Base-by-base conservation (phyloP, 2,113 vertebrate genomes). In the Thalassoma bifasciatum region DNA sequence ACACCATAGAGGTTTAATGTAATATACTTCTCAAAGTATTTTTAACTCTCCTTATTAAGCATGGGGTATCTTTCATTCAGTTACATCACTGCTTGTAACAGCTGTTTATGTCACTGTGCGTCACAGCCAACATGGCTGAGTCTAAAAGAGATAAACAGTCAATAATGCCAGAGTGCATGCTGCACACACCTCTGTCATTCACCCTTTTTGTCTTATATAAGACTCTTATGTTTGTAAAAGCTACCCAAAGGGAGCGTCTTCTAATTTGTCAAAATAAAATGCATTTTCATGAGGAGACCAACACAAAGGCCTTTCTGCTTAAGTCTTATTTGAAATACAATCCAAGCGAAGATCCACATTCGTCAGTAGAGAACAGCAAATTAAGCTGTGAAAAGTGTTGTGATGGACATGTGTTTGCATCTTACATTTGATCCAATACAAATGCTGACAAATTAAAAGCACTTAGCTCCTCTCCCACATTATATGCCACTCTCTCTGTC, bases 371-470 rank as follows among this genome's bases (percentile, higher is more conserved):
- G 66, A 75, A 49, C 12, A 59, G 50, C 34, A 52, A 66, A 50
- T 38, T 22, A n/a, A 65, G 44, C 44, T 46, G 50, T 46, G 19
- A 59, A 6, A 24, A 5, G 34, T 53, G 64, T 2, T 19, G 49
- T 52, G 54, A 52, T 42, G 61, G 70, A 46, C 77, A 81, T 73
- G 66, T 80, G 72, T 73, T 66, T 1, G 30, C 53, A 9, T 66
- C 49, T 73, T 42, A 40, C 9, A 42, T 34, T 67, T 67, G 77
- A 77, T 70, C 40, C 72, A 75, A 44, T n/a, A 38, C 74, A 72
- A 72, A 81, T 44, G 42, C 70, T n/a, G 24, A 63, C 30, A 71
- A 77, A 75, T 72, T 66, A 52, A 65, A 62, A 66, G 54, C 46
- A 64, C 69, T 58, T 54, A 59, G 49, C 22, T 38, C 13, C 30